Evolutionary conservation across 2,888 invertebrate genomes (phyloP).

Genomic region (Steinernema hermaphroditum): DNA sequence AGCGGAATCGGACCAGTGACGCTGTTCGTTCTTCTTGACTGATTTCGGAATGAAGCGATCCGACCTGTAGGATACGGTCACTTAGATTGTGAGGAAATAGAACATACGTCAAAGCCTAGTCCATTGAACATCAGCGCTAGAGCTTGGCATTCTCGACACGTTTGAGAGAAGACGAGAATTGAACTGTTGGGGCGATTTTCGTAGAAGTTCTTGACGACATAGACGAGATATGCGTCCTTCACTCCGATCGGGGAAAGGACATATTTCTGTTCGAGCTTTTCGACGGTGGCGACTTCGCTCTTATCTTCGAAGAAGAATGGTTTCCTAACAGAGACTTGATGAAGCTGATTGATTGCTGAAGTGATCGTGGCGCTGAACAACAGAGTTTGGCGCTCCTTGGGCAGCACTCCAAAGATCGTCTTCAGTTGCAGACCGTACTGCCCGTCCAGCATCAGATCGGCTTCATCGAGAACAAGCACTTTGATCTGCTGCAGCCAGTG

Average conservation of each 20-base stretch:
- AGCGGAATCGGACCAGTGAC: constrained; percentile 85
- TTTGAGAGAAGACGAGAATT: constrained; percentile 90
- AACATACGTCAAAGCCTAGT: constrained; percentile 59
- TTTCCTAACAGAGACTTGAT: constrained; percentile 67
- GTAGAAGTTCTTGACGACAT: constrained; percentile 73
- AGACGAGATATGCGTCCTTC: constrained; percentile 69
- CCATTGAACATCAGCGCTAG: constrained; percentile 63
- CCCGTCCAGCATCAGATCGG: constrained; percentile 78
- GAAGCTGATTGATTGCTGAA: constrained; percentile 77
- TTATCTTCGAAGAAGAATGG: constrained; percentile 73
- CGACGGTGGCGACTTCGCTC: constrained; percentile 68
- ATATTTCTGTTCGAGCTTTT: constrained; percentile 84
- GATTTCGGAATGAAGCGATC: constrained; percentile 87
- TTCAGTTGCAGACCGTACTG: constrained; percentile 71
- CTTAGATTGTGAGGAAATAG: too few species aligned
- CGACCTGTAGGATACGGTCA: constrained; percentile 41
- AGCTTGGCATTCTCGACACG: constrained; percentile 73
- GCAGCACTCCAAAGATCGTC: constrained; percentile 75
- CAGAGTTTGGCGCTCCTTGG: constrained; percentile 69
- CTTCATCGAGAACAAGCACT: constrained; percentile 92
- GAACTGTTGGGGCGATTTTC: constrained; percentile 78
- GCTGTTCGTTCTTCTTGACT: constrained; percentile 82
- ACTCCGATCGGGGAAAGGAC: constrained; percentile 87
- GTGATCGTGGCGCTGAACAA: constrained; percentile 83
- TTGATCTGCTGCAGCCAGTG: constrained; percentile 77